phyloP scores from a whole-genome alignment of 1,140 invertebrate species.

The Acromyrmex heyeri region DNA sequence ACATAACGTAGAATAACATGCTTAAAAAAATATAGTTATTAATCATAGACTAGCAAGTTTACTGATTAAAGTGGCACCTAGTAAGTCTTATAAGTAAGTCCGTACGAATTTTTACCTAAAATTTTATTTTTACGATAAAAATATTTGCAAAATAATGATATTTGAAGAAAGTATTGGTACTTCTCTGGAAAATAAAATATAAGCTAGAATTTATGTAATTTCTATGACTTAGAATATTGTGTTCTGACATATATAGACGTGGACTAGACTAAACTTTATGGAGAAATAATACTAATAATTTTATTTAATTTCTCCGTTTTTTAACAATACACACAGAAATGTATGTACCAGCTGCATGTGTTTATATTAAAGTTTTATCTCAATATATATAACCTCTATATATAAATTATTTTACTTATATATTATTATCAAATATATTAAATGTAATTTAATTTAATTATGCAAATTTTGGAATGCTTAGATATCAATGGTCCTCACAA shows the following conservation, averaged over 20 bases:
- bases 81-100: constrained; percentile 63
- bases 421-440: constrained; percentile 22
- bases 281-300: constrained; percentile 49
- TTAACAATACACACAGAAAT: constrained; percentile 40
- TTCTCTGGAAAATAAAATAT: constrained; percentile 53
- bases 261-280: constrained; percentile 71
- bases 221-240: constrained; percentile 66
- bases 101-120: constrained; percentile 24
- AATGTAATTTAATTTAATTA: constrained; percentile 37
- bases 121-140: constrained; percentile 19
- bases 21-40: constrained; percentile 78
- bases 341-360: constrained; percentile 40
- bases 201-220: constrained; percentile 60
- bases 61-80: constrained; percentile 70
- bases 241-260: constrained; percentile 33
- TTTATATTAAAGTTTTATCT: constrained; percentile 59
- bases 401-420: constrained; percentile 41
- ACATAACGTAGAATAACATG: constrained; percentile 73
- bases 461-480: constrained; percentile 62
- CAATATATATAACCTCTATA: constrained; percentile 25
- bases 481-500: constrained; percentile 70
- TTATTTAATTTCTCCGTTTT: constrained; percentile 23
- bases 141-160: constrained; percentile 31
- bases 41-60: constrained; percentile 77
- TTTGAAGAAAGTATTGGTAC: constrained; percentile 44